These are phyloP conservation scores for Malacosoma neustria DNA, from an alignment of 2,888 invertebrate genomes.

Conservation along the genomic window DNA sequence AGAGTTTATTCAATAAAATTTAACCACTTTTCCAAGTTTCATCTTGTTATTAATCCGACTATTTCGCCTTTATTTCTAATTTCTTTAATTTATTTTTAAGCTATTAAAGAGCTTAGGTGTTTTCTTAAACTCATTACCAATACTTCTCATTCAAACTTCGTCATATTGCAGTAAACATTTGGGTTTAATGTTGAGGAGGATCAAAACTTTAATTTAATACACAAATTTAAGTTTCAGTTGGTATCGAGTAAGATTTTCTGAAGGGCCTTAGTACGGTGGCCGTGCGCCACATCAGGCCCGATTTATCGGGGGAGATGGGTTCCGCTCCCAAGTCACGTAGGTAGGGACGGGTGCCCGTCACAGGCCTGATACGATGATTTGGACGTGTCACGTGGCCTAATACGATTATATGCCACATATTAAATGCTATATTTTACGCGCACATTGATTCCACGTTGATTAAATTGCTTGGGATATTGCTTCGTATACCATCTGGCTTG, in stretches of 20 bases:
- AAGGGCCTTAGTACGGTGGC: conserved; percentile 17
- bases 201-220: no score
- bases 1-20: no score
- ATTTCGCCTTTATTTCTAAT: no score
- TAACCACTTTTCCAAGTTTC: no score
- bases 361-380: conserved; percentile 61
- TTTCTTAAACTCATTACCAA: no score
- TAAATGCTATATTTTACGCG: conserved; percentile 17
- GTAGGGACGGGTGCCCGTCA: conserved; percentile 54
- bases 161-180: no score
- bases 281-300: conserved; percentile 29
- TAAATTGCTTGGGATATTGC: neutral
- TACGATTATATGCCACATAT: conserved; percentile 18
- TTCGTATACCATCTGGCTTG: neutral
- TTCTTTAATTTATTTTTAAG: no score
- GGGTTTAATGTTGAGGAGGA: no score
- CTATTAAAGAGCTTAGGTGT: no score
- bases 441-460: neutral
- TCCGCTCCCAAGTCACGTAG: conserved; percentile 59
- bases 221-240: no score
- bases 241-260: neutral
- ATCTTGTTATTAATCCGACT: no score
- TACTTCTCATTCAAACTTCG: no score
- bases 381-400: conserved; percentile 48
- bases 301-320: conserved; percentile 55